A percentile compares a stretch with the other conserved stretches of the same genome.
Evolutionary conservation across 2,888 invertebrate genomes (phyloP).

Genomic region (Bellardia bayeri): DNA sequence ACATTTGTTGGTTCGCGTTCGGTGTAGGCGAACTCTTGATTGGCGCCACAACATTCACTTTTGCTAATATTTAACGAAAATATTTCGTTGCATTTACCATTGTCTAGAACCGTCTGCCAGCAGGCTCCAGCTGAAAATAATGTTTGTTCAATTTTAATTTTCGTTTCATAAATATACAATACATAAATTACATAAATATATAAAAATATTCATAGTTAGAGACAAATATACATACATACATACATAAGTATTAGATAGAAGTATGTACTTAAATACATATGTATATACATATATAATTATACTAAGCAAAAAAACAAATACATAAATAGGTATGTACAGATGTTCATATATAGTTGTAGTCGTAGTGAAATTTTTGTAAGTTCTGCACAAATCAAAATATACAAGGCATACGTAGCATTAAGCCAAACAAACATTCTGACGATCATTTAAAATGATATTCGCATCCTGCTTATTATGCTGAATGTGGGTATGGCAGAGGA

Average conservation of each 20-base stretch:
- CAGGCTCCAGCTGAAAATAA: conserved; percentile 89
- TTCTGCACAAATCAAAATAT: too few species aligned
- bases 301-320: too few species aligned
- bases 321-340: too few species aligned
- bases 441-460: too few species aligned
- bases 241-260: too few species aligned
- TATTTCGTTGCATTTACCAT: conserved; percentile 93
- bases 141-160: conserved; percentile 22
- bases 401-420: too few species aligned
- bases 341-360: too few species aligned
- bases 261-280: too few species aligned
- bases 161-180: conserved; percentile 4
- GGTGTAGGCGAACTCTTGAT: conserved; percentile 82
- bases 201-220: background rate
- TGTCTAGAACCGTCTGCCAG: conserved; percentile 92
- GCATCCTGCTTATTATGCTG: too few species aligned
- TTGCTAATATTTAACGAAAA: conserved; percentile 90
- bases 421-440: too few species aligned
- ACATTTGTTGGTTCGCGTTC: conserved; percentile 83
- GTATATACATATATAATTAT: background rate
- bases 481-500: too few species aligned
- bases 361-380: too few species aligned
- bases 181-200: background rate
- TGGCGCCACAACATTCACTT: conserved; percentile 90
- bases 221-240: background rate